Percentiles rank a stretch among this genome's conserved stretches.
These are phyloP conservation scores for Phoeniculus purpureus DNA, from an alignment of 2,797 vertebrate species.

Conservation along the genomic window DNA sequence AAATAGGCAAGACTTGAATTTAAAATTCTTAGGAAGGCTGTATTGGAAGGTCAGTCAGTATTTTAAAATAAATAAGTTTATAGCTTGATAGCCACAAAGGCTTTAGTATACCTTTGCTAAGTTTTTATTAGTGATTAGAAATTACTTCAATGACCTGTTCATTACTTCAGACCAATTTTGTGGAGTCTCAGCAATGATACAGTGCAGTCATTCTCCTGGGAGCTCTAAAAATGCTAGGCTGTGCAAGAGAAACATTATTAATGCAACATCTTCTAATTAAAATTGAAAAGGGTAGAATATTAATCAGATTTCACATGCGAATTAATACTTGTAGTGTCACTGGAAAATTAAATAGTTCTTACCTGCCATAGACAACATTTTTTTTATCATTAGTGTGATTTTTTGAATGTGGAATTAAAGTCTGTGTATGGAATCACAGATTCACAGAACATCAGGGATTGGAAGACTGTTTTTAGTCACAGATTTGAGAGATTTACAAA, in stretches of 20 bases:
- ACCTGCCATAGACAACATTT: neutral
- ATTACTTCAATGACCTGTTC: neutral
- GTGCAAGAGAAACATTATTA: neutral
- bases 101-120: neutral
- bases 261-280: neutral
- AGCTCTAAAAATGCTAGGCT: neutral
- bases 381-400: neutral
- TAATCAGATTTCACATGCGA: neutral
- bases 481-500: neutral
- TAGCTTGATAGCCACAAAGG: neutral
- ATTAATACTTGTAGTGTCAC: neutral
- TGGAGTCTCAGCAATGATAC: neutral
- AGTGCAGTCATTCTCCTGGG: neutral
- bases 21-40: neutral
- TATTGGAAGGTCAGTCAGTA: neutral
- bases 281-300: neutral
- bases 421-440: neutral
- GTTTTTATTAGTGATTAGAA: neutral
- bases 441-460: too few relatives aligned
- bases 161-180: neutral
- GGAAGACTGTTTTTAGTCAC: neutral
- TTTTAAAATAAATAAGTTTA: neutral
- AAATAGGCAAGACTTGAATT: neutral
- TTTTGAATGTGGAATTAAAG: neutral
- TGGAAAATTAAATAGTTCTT: constrained; percentile 9